Conservation (phyloP, 1,140 invertebrate genomes). For the Lerema accius region DNA sequence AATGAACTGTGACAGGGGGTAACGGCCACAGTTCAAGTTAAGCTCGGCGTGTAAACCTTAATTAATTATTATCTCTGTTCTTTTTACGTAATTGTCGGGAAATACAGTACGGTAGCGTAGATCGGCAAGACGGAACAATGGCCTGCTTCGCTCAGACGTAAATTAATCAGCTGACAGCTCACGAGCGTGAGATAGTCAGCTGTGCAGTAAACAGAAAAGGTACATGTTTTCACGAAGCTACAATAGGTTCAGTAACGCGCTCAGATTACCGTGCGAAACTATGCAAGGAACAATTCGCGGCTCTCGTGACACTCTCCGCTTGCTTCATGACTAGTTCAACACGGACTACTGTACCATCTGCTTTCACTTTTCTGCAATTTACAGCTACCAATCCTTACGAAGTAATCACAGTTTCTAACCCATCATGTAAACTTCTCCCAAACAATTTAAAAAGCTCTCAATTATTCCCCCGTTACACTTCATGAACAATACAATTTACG, state of each 20-base stretch:
- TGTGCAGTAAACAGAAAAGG: slow-evolving; percentile 39
- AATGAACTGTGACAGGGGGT: background rate
- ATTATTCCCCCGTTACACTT: background rate
- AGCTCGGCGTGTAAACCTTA: background rate
- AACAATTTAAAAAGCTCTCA: slow-evolving; percentile 4
- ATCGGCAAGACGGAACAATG: slow-evolving; percentile 48
- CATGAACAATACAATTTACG: background rate
- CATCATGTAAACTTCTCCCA: background rate
- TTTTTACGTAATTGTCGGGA: slow-evolving; percentile 22
- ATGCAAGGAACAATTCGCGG: slow-evolving; percentile 53
- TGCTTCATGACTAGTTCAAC: slow-evolving; percentile 39
- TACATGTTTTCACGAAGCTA: slow-evolving; percentile 44
- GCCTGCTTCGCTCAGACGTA: slow-evolving; percentile 45
- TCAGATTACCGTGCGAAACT: slow-evolving; percentile 72
- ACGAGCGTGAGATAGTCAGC: slow-evolving; percentile 55
- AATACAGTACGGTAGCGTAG: slow-evolving; percentile 25
- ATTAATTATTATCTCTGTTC: slow-evolving; percentile 21
- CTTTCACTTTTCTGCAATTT: slow-evolving; percentile 47
- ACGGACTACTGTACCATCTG: slow-evolving; percentile 38
- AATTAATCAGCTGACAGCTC: slow-evolving; percentile 57
- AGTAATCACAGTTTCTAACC: background rate
- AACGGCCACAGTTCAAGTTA: slow-evolving; percentile 1
- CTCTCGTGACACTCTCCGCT: slow-evolving; percentile 52
- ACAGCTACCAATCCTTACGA: slow-evolving; percentile 7
- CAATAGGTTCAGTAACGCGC: slow-evolving; percentile 43